Evolutionary conservation across 2,797 vertebrate genomes (phyloP).

Genomic region (Heterohyrax brucei): DNA sequence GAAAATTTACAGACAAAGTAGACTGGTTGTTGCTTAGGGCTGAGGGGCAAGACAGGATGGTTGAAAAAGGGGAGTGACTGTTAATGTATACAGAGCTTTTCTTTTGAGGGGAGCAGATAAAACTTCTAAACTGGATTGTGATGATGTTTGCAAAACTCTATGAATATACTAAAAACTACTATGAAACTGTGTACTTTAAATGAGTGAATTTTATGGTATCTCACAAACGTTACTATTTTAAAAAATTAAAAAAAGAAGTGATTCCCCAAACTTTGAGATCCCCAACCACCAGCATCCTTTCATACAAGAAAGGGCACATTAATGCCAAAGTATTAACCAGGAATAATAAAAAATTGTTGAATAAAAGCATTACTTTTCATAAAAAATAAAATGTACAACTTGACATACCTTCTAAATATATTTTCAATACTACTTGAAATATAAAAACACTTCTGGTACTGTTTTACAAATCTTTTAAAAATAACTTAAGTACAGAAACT

Average conservation of each 20-base stretch:
- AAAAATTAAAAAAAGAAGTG: neutral
- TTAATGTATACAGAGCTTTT: neutral
- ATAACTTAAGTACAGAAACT: neutral
- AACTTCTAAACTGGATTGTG: slow-evolving; percentile 39
- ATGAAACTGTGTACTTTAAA: slow-evolving; percentile 3
- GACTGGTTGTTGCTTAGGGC: neutral
- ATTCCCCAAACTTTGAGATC: neutral
- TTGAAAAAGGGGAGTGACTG: neutral
- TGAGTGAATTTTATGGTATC: neutral
- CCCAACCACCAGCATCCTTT: slow-evolving; percentile 17
- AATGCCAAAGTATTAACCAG: slow-evolving; percentile 21
- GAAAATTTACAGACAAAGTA: neutral
- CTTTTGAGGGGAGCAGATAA: neutral
- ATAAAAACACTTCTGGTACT: slow-evolving; percentile 47
- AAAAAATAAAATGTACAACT: slow-evolving; percentile 19
- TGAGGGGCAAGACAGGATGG: neutral
- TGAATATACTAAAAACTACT: slow-evolving; percentile 51
- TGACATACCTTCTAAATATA: neutral
- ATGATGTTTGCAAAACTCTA: neutral
- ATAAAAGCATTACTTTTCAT: neutral
- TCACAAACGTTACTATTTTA: neutral
- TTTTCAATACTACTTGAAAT: slow-evolving; percentile 38
- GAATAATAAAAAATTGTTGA: slow-evolving; percentile 33
- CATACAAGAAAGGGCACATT: slow-evolving; percentile 52
- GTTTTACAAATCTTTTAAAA: slow-evolving; percentile 38